These are phyloP conservation scores for Nomada ruficornis DNA, from an alignment of 2,888 invertebrate species.

Conservation along the genomic window DNA sequence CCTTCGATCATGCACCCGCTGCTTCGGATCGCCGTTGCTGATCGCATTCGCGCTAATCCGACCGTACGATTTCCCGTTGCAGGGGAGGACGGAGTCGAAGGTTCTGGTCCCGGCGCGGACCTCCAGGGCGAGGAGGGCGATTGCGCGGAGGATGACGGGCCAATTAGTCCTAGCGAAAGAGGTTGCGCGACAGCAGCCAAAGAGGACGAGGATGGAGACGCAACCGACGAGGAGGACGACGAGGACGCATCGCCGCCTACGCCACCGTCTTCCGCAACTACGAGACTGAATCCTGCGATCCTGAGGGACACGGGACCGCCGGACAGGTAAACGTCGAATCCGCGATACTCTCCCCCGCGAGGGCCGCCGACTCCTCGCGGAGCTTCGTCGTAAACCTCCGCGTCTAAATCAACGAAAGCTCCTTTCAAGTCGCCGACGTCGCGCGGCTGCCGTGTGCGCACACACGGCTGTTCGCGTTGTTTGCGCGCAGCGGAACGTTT, in stretches of 20 bases:
- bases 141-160: constrained; percentile 87
- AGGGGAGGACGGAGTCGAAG: constrained; percentile 86
- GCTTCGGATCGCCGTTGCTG: neutral
- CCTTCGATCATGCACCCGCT: neutral
- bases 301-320: constrained; percentile 82
- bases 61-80: constrained; percentile 77
- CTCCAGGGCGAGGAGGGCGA: constrained; percentile 87
- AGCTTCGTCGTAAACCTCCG: constrained; percentile 53
- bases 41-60: neutral
- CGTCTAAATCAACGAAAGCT: constrained; percentile 64
- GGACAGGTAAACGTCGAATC: constrained; percentile 75
- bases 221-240: constrained; percentile 82
- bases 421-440: constrained; percentile 75
- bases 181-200: constrained; percentile 84
- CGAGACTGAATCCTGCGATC: constrained; percentile 80
- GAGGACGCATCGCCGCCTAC: constrained; percentile 78
- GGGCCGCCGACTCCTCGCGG: constrained; percentile 49
- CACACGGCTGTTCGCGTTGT: constrained; percentile 61
- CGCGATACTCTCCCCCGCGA: constrained; percentile 34
- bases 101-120: constrained; percentile 82
- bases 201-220: constrained; percentile 85
- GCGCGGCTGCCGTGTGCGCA: constrained; percentile 61
- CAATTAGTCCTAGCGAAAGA: constrained; percentile 84
- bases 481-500: constrained; percentile 75
- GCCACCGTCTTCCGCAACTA: constrained; percentile 77